phyloP scores from a whole-genome alignment of 2,797 vertebrate genomes.

The Ciconia nigra region DNA sequence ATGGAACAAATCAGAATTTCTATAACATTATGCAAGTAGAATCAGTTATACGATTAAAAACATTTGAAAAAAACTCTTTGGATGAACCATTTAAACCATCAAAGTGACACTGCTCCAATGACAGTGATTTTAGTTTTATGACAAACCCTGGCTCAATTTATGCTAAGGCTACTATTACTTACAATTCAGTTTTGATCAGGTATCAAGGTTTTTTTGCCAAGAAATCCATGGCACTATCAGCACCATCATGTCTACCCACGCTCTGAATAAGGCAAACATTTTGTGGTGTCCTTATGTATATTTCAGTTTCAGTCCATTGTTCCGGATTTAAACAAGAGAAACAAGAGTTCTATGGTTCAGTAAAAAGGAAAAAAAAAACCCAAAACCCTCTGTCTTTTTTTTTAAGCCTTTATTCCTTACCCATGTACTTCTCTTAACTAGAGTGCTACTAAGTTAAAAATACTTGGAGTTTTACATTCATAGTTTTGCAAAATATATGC shows the following conservation, averaged over 20 bases:
- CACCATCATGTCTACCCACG: not conserved
- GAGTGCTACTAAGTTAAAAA: not conserved
- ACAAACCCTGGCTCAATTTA: not conserved
- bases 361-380: not conserved
- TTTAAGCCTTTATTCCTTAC: not conserved
- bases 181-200: not conserved
- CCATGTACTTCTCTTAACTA: not conserved
- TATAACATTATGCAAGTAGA: not conserved
- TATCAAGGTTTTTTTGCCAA: not conserved
- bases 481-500: not conserved
- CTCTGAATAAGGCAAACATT: not conserved
- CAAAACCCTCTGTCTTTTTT: no score
- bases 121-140: not conserved
- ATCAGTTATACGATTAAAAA: not conserved
- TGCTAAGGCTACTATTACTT: not conserved
- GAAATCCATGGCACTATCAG: not conserved
- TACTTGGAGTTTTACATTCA: not conserved
- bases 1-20: not conserved
- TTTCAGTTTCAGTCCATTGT: not conserved
- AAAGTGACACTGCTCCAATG: not conserved
- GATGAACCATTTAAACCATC: not conserved
- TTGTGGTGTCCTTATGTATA: not conserved
- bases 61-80: not conserved
- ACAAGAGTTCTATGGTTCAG: not conserved
- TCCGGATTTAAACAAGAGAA: not conserved